phyloP scores from a whole-genome alignment of 2,113 vertebrate species.

The Corydoras sp. region DNA sequence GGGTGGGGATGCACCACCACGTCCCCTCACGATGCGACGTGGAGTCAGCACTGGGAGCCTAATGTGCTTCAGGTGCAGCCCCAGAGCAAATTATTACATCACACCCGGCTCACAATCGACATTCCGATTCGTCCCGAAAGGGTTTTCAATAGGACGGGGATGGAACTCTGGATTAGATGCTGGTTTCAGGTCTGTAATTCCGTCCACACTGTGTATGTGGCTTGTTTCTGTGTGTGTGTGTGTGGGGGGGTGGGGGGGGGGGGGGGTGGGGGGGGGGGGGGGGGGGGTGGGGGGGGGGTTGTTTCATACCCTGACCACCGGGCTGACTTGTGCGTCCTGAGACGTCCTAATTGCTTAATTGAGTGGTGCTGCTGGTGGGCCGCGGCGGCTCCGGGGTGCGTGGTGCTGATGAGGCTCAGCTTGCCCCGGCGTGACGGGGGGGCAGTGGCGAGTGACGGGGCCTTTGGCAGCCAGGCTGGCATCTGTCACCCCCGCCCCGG shows the following conservation, averaged over 20 bases:
- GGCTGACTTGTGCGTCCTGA: conserved; percentile 56
- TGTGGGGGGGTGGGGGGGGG: conserved; percentile 23
- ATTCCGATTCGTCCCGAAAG: no score
- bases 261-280: conserved; percentile 15
- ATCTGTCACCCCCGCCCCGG: conserved; percentile 53
- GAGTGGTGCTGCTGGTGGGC: conserved; percentile 50
- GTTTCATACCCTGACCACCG: background rate
- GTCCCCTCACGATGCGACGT: no score
- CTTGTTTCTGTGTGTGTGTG: background rate
- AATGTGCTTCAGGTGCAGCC: no score
- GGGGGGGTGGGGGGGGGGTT: conserved; percentile 19
- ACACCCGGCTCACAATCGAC: no score
- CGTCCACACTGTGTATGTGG: no score
- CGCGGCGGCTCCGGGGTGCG: conserved; percentile 58
- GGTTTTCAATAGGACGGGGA: no score
- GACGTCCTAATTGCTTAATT: conserved; percentile 67
- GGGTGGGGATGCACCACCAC: no score
- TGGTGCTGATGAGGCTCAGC: conserved; percentile 59
- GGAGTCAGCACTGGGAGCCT: no score
- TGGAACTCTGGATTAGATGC: no score
- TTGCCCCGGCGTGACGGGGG: conserved; percentile 52
- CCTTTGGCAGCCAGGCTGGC: conserved; percentile 61
- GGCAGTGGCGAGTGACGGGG: conserved; percentile 51
- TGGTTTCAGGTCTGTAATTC: no score
- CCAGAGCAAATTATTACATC: no score